Evolutionary conservation across 2,888 invertebrate species (phyloP).

Genomic region (Steinernema scapterisci): DNA sequence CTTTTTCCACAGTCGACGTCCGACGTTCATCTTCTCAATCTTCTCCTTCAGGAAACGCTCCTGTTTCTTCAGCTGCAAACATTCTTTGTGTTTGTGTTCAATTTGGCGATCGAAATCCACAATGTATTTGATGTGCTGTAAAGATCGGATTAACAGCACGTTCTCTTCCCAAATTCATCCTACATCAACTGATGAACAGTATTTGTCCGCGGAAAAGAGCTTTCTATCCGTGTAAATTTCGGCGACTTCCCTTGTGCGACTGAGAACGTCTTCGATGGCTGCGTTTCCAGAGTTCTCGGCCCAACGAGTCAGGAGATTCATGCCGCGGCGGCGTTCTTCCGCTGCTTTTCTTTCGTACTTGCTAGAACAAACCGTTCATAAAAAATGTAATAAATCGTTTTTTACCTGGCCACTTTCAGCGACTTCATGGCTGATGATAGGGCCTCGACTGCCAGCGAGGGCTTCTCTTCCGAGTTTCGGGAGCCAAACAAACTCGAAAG

Average conservation of each 20-base stretch:
- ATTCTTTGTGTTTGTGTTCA: too few relatives aligned
- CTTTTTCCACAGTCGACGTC: not conserved
- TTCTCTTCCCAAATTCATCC: too few relatives aligned
- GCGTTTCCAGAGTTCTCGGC: conserved; percentile 42
- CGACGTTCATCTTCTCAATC: not conserved
- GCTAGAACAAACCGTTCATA: conserved; percentile 34
- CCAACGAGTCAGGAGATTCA: conserved; percentile 42
- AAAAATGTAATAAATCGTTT: not conserved
- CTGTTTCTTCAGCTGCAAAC: not conserved
- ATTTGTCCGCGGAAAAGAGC: not conserved
- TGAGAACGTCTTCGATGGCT: conserved; percentile 49
- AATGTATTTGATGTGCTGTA: conserved; percentile 23
- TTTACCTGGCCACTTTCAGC: not conserved
- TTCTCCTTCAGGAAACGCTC: not conserved
- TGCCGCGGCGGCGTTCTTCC: conserved; percentile 43
- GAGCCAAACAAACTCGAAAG: conserved; percentile 16
- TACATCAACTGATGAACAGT: not conserved
- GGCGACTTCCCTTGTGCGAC: conserved; percentile 41
- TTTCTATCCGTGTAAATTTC: conserved; percentile 38
- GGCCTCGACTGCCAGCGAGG: not conserved
- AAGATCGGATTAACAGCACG: too few relatives aligned
- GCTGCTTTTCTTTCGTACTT: conserved; percentile 42
- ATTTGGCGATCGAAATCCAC: not conserved
- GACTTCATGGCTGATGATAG: not conserved
- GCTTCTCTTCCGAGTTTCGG: not conserved